These are phyloP conservation scores for Zaprionus inermis DNA, from an alignment of 1,140 invertebrate genomes.

Conservation along the genomic window DNA sequence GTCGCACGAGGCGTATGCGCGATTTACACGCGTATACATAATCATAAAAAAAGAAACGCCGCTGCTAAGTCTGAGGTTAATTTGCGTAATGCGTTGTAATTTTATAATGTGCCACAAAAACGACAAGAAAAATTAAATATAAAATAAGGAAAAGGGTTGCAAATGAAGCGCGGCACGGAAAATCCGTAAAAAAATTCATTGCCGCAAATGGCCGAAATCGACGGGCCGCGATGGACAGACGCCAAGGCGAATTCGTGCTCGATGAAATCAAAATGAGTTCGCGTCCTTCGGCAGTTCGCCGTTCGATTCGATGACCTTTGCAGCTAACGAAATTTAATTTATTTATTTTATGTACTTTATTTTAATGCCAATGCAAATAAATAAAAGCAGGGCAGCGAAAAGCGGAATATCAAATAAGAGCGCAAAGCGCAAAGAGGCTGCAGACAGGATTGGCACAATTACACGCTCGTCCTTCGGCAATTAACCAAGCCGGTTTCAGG, in stretches of 20 bases:
- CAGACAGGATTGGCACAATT: constrained; percentile 70
- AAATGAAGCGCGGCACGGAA: constrained; percentile 53
- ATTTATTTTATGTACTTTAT: constrained; percentile 53
- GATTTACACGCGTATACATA: constrained; percentile 52
- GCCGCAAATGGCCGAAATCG: constrained; percentile 59
- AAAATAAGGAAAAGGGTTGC: constrained; percentile 44
- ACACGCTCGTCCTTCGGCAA: constrained; percentile 74
- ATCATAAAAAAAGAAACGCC: constrained; percentile 25
- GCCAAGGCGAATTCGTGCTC: constrained; percentile 21
- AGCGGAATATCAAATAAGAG: constrained; percentile 11
- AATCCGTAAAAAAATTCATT: constrained; percentile 72
- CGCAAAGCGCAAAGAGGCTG: constrained; percentile 9
- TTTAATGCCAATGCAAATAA: constrained; percentile 54
- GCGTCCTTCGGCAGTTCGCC: constrained; percentile 32
- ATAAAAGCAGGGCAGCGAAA: constrained; percentile 37
- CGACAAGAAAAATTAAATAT: constrained; percentile 20
- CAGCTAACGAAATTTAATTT: constrained; percentile 48
- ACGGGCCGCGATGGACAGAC: constrained; percentile 5
- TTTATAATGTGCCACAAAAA: constrained; percentile 70
- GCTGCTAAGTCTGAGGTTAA: constrained; percentile 77
- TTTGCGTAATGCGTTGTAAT: constrained; percentile 77
- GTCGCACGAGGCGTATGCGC: constrained; percentile 36
- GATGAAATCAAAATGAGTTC: constrained; percentile 38
- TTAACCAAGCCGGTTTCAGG: constrained; percentile 45
- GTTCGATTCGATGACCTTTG: constrained; percentile 46